Conservation (phyloP, 2,113 vertebrate genomes). For the Zapus hudsonius region DNA sequence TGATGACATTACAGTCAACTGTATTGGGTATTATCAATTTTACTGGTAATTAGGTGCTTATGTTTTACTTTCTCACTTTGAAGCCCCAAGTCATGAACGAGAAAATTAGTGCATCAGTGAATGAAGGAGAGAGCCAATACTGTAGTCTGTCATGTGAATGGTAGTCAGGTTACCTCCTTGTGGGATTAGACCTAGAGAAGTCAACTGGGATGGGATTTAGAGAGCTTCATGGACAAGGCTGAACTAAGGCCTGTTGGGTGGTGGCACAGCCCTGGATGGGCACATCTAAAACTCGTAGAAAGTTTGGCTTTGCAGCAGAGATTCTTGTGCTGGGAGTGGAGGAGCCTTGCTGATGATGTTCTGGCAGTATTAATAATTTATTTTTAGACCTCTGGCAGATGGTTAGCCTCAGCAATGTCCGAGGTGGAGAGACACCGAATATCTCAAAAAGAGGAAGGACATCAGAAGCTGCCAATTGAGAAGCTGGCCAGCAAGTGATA, state of each 20-base stretch:
- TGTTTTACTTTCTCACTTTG: constrained; percentile 27
- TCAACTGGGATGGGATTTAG: not conserved
- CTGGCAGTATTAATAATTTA: not conserved
- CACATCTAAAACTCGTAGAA: not conserved
- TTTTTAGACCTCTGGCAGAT: not conserved
- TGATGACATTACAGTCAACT: not conserved
- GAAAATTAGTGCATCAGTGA: not conserved
- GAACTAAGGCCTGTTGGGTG: not conserved
- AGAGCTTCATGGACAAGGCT: not conserved
- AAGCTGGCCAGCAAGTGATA: not conserved
- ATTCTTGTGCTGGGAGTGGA: not conserved
- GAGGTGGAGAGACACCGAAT: not conserved
- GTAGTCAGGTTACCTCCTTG: not conserved
- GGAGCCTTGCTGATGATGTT: not conserved
- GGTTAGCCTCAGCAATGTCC: not conserved
- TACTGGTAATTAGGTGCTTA: not conserved
- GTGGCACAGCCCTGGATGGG: not conserved
- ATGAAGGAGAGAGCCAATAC: not conserved
- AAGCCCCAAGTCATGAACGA: not conserved
- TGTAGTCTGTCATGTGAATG: not conserved
- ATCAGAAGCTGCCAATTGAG: not conserved
- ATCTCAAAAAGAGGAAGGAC: not conserved
- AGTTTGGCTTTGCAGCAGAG: not conserved
- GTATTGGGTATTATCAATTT: not conserved
- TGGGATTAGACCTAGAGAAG: not conserved